Evolutionary conservation across 2,888 invertebrate species (phyloP), one percentile per base, ranked within the genome.

Genomic region (Macroteleia sp.): DNA sequence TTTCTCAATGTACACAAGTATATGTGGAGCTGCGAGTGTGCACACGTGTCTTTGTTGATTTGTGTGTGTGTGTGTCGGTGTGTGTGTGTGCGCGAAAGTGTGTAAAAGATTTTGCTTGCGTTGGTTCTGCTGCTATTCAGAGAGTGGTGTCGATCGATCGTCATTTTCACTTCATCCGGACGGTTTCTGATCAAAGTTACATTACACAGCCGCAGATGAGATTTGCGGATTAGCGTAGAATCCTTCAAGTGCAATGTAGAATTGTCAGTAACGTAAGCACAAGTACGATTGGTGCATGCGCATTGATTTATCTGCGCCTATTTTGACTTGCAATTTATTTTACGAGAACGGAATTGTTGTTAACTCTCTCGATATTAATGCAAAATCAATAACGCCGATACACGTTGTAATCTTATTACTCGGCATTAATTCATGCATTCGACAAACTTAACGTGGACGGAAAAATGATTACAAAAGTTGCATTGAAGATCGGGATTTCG

Each of bases 121-220:
- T 39, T 52, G 42, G 30, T 28, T 46, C 16, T 41, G 16, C 3
- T 34, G 54, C 52, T 39, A 66, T 69, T 78, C 66, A 73, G 76
- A 78, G 73, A 57, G 77, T 56, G 42, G 46, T 12, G 44, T 44
- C 75, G 62, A 82, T 80, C 80, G 75, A 79, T 80, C 79, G 73
- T 77, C 74, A 75, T 81, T 78, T 79, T 77, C 70, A 75, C 70
- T 74, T 71, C 64, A 70, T 79, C 52, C 62, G 36, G 54, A 54
- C 66, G 56, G 54, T 64, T 66, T 67, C 66, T 66, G 59, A 74
- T 74, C 71, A 70, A 75, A 67, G 67, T 67, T 62, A 69, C 67
- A 62, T 75, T 69, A 44, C 75, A 62, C 61, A 46, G 56, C 62
- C 67, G 34, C 52, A 70, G 57, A 76, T 48, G 64, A 70, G 62